Percentiles rank a stretch among this genome's conserved stretches.
These are phyloP conservation scores for Argopecten irradians DNA, from an alignment of 1,140 invertebrate species.

Conservation along the genomic window DNA sequence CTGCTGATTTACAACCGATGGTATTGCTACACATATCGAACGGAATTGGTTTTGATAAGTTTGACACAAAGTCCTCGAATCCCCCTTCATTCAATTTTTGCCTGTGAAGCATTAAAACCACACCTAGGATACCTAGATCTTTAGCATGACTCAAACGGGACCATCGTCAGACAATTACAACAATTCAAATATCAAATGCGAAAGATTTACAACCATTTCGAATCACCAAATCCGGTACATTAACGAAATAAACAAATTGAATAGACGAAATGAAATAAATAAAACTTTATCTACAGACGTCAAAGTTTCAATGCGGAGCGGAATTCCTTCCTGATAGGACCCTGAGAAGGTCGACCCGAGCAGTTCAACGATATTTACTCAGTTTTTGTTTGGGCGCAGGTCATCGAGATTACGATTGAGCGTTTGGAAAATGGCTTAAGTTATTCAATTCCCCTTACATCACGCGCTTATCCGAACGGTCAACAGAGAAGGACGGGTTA, in stretches of 20 bases:
- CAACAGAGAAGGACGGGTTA: neutral
- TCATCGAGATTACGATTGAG: neutral
- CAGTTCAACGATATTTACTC: neutral
- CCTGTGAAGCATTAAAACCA: neutral
- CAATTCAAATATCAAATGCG: neutral
- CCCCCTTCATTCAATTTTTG: neutral
- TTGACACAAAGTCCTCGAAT: neutral
- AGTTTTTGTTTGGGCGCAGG: neutral
- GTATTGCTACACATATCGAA: neutral
- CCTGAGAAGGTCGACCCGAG: neutral
- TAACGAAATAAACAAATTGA: slow-evolving; percentile 18
- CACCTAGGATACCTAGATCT: neutral
- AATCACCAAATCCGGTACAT: neutral
- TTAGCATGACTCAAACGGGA: neutral
- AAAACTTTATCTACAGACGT: neutral
- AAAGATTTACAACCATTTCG: neutral
- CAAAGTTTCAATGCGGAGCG: neutral
- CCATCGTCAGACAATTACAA: neutral
- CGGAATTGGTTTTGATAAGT: neutral
- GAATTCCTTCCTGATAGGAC: neutral
- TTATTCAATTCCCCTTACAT: neutral
- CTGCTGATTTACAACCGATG: neutral
- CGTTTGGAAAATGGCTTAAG: slow-evolving; percentile 15
- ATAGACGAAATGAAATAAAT: slow-evolving; percentile 11
- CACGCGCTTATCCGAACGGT: neutral